Evolutionary conservation across 1,140 invertebrate genomes (phyloP), one percentile per base, ranked within the genome.

Genomic region (Daktulosphaira vitifoliae): DNA sequence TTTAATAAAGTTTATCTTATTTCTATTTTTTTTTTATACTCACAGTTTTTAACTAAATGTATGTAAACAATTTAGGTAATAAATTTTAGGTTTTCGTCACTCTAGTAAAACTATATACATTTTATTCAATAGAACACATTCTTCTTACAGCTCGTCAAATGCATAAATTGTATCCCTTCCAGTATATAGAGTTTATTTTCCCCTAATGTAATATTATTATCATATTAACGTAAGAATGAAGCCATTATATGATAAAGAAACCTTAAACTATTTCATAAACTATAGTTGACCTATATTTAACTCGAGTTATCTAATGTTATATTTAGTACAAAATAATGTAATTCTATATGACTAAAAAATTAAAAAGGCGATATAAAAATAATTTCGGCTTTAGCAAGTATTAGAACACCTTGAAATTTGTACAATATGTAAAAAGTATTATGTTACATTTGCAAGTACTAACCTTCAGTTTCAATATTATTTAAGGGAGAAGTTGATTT

Each of bases 181-280:
- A 8, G 1, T n/a, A 1, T 7, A 5, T n/a, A 4, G 16, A 42
- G 29, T 5, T 33, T 18, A 44, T 46, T 59, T 44, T 15, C n/a
- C 18, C 15, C 15, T n/a, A 5, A 33, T 33, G 56, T 62, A 62
- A 62, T 62, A 25, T 62, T 38, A 62, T 62, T 62, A 62, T 62
- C 18, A 23, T 20, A 13, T 62, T 62, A 62, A 25, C 13, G 56
- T 5, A 62, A 29, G 42, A 46, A 18, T 29, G 56, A 62, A 62
- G 56, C 56, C 56, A 62, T 62, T 62, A 39, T 62, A 46, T 46
- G 22, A 48, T 25, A 18, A 48, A 18, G 54, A 59, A 59, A 59
- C 54, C 54, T 59, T 59, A 59, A 59, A 59, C 42, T 23, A 62
- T 29, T 20, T 5, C 56, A 16, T 62, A 62, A 62, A 62, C 56